Evolutionary conservation across 2,113 vertebrate species (phyloP), one percentile per base, ranked within the genome.

Genomic region (Neopipo cinnamomea): DNA sequence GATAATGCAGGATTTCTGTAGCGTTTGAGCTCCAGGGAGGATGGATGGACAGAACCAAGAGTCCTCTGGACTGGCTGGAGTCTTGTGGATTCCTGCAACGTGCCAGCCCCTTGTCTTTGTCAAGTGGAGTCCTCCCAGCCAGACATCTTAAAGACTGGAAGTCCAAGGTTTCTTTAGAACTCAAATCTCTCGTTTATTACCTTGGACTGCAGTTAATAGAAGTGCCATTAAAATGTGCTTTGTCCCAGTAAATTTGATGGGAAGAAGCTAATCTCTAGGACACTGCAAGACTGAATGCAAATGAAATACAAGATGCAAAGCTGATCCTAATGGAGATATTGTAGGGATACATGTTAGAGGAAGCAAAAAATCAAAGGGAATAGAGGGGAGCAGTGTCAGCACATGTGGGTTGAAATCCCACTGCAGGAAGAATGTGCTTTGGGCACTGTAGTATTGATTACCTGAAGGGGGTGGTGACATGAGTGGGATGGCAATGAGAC

Each of bases 1-100:
- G 96, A 96, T 95, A 91, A 81, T 22, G 81, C n/a, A 19, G 78
- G 91, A 86, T 91, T 74, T 82, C 55, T 70, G 61, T 41, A 49
- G 82, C 33, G 2, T 53, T 93, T 82, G 86, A 94, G 89, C 93
- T 95, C 70, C 37, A 14, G 18, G n/a, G 70, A 75, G 72, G 96
- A 91, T 89, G 93, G 84, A 81, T 82, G 46, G 78, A 62, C 6
- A 13, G 56, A 80, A 91, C 63, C 77, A 66, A 20, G 58, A 62
- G 56, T 67, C 50, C 77, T 41, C 21, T 15, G 41, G 78, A 59
- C 82, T 91, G 76, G 53, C 74, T 62, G 3, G 72, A 83, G 55
- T 31, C 85, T 78, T 25, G 30, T 73, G 39, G 87, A 77, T 89
- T 85, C 83, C 70, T 71, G 68, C 72, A 37, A 65, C 3, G 46